Evolutionary conservation across 1,140 invertebrate genomes (phyloP), one percentile per base, ranked within the genome.

Genomic region (Tetramorium alpestre): DNA sequence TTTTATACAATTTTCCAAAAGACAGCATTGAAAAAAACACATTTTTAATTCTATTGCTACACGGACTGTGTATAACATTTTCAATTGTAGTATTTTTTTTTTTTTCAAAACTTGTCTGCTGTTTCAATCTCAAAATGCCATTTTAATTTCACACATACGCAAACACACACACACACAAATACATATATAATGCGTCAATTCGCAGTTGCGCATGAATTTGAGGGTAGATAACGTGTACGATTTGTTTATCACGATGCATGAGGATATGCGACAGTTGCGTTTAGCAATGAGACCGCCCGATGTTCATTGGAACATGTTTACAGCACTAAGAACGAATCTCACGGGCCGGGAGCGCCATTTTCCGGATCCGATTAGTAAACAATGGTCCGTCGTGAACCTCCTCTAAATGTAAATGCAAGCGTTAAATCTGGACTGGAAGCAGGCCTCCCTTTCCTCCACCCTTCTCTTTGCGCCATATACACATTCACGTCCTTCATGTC

Each of bases 321-420:
- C 90, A 90, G 64, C 86, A 86, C 70, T 78, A 88, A 85, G 75
- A 89, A 91, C 84, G 77, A 91, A 91, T 92, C 85, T 91, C 81
- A 88, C 75, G 81, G 82, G 69, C 80, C 78, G 87, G 85, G 69
- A 81, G 87, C 86, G 87, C 72, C 88, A 90, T 89, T 93, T 94
- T 91, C 90, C 77, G 33, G 69, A 92, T 91, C 87, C 88, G 92
- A 94, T 94, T 94, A 94, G 91, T 89, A 92, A 89, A 91, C 91
- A 90, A 89, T 76, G 75, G 72, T 88, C 64, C 85, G 73, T 69
- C 86, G 76, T 81, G 62, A 87, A 91, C 69, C 88, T 93, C 90
- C 91, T 94, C 91, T 94, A 94, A 94, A 94, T 94, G 93, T 92
- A 94, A 94, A 94, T 94, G 90, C 88, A 76, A 70, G 73, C 89